Evolutionary conservation across 2,888 invertebrate species (phyloP).

Genomic region (Clitarchus hookeri): DNA sequence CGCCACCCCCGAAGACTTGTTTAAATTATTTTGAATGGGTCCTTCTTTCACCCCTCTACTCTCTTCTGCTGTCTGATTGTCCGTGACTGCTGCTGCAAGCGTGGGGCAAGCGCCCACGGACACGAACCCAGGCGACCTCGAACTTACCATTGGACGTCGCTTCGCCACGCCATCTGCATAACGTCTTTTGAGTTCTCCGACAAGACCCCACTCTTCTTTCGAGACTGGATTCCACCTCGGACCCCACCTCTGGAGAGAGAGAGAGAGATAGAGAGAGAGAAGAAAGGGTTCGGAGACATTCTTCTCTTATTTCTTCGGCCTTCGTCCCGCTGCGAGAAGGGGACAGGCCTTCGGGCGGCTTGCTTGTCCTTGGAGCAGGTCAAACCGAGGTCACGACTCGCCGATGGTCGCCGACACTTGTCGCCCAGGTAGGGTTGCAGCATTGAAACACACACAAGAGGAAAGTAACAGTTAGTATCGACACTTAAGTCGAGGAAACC

Average conservation of each 20-base stretch:
- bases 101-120: not conserved
- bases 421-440: conserved; percentile 3
- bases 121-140: not conserved
- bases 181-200: not conserved
- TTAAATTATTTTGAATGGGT: not conserved
- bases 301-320: not conserved
- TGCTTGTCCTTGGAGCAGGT: not conserved
- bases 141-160: not conserved
- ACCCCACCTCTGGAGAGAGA: not conserved
- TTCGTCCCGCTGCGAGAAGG: not conserved
- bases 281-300: not conserved
- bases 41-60: no score
- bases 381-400: not conserved
- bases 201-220: not conserved
- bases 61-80: no score
- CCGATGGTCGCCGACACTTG: not conserved
- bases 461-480: not conserved
- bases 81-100: no score
- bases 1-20: not conserved
- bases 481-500: not conserved
- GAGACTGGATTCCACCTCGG: not conserved
- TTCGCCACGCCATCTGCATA: not conserved
- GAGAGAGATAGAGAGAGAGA: not conserved
- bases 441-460: not conserved
- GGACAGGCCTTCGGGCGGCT: not conserved